Evolutionary conservation across 2,113 vertebrate genomes (phyloP), one percentile per base, ranked within the genome.

Genomic region (Calypte anna): DNA sequence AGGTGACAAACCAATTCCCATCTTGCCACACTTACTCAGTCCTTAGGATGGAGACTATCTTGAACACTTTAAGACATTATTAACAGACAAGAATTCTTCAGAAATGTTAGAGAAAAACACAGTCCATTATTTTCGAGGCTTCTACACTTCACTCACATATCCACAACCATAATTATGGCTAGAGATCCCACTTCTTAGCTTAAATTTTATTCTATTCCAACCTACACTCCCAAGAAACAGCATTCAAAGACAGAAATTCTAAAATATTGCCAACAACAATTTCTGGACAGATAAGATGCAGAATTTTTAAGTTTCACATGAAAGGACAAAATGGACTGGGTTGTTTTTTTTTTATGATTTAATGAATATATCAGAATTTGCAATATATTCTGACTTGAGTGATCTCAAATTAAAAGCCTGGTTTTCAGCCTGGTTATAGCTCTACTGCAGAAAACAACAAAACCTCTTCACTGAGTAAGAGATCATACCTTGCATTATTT

Each of bases 1-100:
- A 94, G 68, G 95, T 92, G 82, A 76, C 80, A 97, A 86, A 93
- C 27, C 68, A 25, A 59, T 91, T 93, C 91, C 54, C 88, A 94
- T 86, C 88, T 64, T 64, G 57, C 79, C 53, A 40, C 50, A 68
- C 73, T 81, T 88, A 68, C 50, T 75, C 64, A 86, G 6, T 57
- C 66, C 79, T 81, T 67, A 87, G 6, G 33, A 61, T 12, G 5
- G 57, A 66, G 86, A 79, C 50, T 83, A 36, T 33, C 50, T 74
- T 2, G 11, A 78, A 44, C 24, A 91, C 62, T 95, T 93, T 86
- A 96, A 96, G 69, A 64, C 50, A 82, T 76, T 86, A 72, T 88
- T 96, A 91, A 90, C 0, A 0, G 68, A 96, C 17, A 13, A 78
- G 50, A 96, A 94, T 96, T 94, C 91, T 83, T 88, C 88, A 83